Evolutionary conservation across 1,140 invertebrate genomes (phyloP).

Genomic region (Coboldia fuscipes): DNA sequence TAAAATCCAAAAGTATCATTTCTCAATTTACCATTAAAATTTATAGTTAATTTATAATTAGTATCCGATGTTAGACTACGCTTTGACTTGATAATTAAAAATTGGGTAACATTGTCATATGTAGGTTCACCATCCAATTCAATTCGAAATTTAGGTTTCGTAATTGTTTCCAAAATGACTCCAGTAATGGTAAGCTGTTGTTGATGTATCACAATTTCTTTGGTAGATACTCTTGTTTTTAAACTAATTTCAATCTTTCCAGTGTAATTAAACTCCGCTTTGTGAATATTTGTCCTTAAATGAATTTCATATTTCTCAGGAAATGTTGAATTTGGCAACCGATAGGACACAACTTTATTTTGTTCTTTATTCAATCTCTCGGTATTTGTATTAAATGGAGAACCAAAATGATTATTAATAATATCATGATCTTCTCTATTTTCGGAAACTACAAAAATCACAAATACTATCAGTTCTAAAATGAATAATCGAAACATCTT

Average conservation of each 20-base stretch:
- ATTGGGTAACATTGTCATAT: neutral
- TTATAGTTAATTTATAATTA: conserved; percentile 10
- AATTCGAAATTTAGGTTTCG: no score
- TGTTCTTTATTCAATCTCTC: no score
- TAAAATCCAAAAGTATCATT: conserved; percentile 47
- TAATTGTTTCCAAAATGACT: neutral
- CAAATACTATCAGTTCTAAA: no score
- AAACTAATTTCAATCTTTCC: conserved; percentile 29
- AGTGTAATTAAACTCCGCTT: conserved; percentile 22
- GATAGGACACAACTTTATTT: no score
- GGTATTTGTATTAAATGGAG: no score
- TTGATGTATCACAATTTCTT: conserved; percentile 22
- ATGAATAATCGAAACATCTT: no score
- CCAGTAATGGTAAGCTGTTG: conserved; percentile 5
- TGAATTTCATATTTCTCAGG: conserved; percentile 36
- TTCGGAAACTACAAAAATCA: no score
- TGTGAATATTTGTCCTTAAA: conserved; percentile 30
- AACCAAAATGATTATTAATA: no score
- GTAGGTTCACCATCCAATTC: no score
- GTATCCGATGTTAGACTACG: neutral
- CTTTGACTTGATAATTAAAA: neutral
- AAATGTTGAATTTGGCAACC: conserved; percentile 25
- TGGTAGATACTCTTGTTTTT: conserved; percentile 8
- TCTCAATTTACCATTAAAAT: conserved; percentile 6
- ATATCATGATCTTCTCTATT: no score